Base-by-base conservation (phyloP, 2,888 invertebrate species). In the Arge pagana region DNA sequence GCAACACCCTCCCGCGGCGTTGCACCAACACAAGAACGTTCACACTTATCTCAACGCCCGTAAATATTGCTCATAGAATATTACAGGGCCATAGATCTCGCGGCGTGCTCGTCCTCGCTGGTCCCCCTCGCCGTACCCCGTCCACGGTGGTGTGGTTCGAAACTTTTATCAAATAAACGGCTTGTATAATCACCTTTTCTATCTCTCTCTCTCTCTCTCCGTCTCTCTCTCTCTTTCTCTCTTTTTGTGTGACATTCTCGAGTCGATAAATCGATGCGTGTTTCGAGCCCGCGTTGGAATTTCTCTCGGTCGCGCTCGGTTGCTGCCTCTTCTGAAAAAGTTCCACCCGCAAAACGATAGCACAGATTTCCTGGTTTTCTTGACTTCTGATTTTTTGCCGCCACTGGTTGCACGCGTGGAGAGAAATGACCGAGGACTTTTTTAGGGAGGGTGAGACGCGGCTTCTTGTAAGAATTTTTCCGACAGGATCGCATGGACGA, bases 31-130 rank as follows among this genome's bases (percentile, higher is more conserved):
- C 65, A 66, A n/a, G n/a, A 68, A 68, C 66, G 65, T 65, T 67
- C 63, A 64, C 66, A 68, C 68, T 70, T 70, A 70, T 70, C 70
- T 67, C 63, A 53, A 61, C 59, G 62, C 57, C 68, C 67, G 68
- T 70, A 70, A 70, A 70, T 70, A 70, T 70, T 66, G 69, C 69
- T 68, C 68, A 68, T 68, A 67, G 70, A 70, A 70, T 70, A 70
- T 70, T 68, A 68, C 66, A 58, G 62, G 62, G 63, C 65, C 66
- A 67, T 70, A 68, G 69, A 70, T 70, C 69, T 66, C 65, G 52
- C 50, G 60, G 45, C 31, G 52, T 50, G 53, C 42, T 55, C 11
- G 19, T 31, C 7, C 42, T 31, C 19, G 33, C 28, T 11, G 39
- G n/a, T 8, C 45, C 31, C 45, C 45, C 45, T 45, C 45, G 45